Evolutionary conservation across 2,113 vertebrate species (phyloP), one percentile per base, ranked within the genome.

Genomic region (Blennius ocellaris): DNA sequence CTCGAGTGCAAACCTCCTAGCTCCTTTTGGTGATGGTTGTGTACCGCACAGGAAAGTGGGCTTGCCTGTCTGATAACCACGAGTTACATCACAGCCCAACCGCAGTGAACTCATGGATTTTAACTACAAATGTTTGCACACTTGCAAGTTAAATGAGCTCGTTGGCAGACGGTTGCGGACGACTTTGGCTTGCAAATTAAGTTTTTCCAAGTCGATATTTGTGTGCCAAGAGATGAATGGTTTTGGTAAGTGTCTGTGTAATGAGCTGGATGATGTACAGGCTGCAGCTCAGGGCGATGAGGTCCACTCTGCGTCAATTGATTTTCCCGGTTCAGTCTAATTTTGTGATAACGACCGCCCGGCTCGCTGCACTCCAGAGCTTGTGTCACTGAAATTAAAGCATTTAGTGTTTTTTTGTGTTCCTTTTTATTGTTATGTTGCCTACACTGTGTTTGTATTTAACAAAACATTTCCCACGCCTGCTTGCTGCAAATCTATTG

Each of bases 221-320:
- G 65, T 50, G 15, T 45, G 48, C 65, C 61, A 55, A 77, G 73
- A 56, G 57, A 86, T 57, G 1, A 61, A 66, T 83, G 69, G 30
- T 69, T 72, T 68, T 53, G 54, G 50, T 61, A 8, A 63, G 61
- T 8, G 52, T 47, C 63, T 55, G 62, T 45, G 55, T 59, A 78
- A 67, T 62, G 45, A 74, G 56, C 4, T 15, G 8, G 65, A 39
- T 54, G 74, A 81, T 71, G 65, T 38, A 62, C 54, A 73, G 53
- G 30, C 70, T 53, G 74, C 57, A 57, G 74, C 70, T 48, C 48
- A 9, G 38, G 47, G 52, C 11, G 0, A 47, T 12, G 21, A 6
- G 15, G 63, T 77, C 1, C 73, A 77, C 45, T 69, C 63, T 70
- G 39, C 58, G 67, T 76, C 56, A 64, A 12, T 8, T 45, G 11